A percentile compares a stretch with the other conserved stretches of the same genome.
Conservation (phyloP, 2,113 vertebrate species). For the Sceloporus tristichus region DNA sequence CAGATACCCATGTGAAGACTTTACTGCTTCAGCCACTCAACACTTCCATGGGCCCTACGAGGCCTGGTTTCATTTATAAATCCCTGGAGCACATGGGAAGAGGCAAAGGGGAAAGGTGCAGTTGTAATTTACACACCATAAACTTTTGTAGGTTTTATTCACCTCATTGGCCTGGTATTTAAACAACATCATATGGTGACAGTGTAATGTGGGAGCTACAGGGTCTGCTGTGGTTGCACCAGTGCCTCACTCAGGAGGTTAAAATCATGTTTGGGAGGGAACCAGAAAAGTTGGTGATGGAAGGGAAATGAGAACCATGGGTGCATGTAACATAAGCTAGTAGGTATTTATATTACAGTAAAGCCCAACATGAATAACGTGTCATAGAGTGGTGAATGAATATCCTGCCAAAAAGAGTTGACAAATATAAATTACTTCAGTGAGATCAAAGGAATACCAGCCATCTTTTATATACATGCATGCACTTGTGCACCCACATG, state of each 20-base stretch:
- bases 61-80: slow-evolving; percentile 76
- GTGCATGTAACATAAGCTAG: neutral
- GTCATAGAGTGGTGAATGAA: accelerated
- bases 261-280: slow-evolving; percentile 14
- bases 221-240: neutral
- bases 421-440: neutral
- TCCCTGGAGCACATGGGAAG: slow-evolving; percentile 37
- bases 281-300: neutral
- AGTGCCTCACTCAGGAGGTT: slow-evolving; percentile 24
- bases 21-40: slow-evolving; percentile 6
- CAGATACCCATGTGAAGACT: neutral
- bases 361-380: slow-evolving; percentile 13
- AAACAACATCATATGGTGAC: slow-evolving; percentile 60
- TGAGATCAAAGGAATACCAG: neutral
- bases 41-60: slow-evolving; percentile 9
- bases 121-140: slow-evolving; percentile 78
- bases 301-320: slow-evolving; percentile 12
- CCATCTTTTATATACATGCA: neutral
- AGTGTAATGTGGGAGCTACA: slow-evolving; percentile 48
- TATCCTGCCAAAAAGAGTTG: neutral
- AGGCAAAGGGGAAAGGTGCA: slow-evolving; percentile 70
- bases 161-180: slow-evolving; percentile 74
- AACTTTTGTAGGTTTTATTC: slow-evolving; percentile 80
- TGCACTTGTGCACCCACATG: neutral
- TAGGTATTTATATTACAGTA: neutral